Evolutionary conservation across 2,888 invertebrate species (phyloP), one percentile per base, ranked within the genome.

Genomic region (Xiphydria camelus): DNA sequence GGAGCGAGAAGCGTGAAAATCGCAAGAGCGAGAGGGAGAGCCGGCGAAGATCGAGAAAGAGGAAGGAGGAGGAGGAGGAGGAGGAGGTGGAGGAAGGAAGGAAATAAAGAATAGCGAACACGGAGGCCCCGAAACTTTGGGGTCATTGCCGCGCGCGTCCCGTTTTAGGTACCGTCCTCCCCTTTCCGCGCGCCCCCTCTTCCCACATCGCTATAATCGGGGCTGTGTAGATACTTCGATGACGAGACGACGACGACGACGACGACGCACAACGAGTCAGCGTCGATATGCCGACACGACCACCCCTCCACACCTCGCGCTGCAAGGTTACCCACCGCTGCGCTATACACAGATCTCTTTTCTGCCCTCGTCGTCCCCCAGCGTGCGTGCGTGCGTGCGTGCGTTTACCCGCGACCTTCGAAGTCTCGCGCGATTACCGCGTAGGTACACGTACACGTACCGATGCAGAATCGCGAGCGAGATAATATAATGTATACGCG

Each of bases 111-210:
- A 26, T 21, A 22, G 10, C 41, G 41, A 51, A 45, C 45, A 40
- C 35, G 47, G 45, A 55, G 56, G 62, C 57, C 53, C 58, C 64
- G 57, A 66, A 68, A 66, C 52, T 69, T 67, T 62, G 49, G 56
- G 69, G 66, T 70, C 70, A 68, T 70, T 68, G 69, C 64, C 67
- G 55, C 54, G 47, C 44, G 53, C 42, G 57, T 61, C 61, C 57
- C 54, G 48, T 64, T 59, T 60, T 59, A 50, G 47, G n/a, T n/a
- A n/a, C n/a, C n/a, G n/a, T 41, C 44, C 41, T 45, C 33, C 40
- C 23, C 40, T n/a, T 23, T 23, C n/a, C 23, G 23, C 7, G 23
- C n/a, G 6, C 29, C 18, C 10, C n/a, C n/a, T n/a, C n/a, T n/a
- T n/a, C n/a, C n/a, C n/a, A n/a, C n/a, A n/a, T n/a, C n/a, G n/a